These are phyloP conservation scores for Xiphophorus couchianus DNA, from an alignment of 2,113 vertebrate genomes.

Conservation along the genomic window DNA sequence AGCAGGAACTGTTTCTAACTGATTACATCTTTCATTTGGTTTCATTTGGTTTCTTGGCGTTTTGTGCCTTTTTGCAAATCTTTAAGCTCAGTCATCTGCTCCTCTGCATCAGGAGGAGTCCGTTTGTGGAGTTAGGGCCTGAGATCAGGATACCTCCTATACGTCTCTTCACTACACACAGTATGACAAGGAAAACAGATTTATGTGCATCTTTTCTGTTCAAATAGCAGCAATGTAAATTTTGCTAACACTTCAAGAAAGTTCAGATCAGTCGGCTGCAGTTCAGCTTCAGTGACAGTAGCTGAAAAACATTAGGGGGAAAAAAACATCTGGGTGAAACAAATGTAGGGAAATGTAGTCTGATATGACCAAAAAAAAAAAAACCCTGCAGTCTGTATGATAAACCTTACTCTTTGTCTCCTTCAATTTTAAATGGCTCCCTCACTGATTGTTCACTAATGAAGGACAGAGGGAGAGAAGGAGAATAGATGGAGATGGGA, in stretches of 20 bases:
- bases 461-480: slow-evolving; percentile 28
- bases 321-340: not conserved
- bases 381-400: not conserved
- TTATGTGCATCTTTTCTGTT: not conserved
- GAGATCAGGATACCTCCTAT: too few species aligned
- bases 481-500: slow-evolving; percentile 1
- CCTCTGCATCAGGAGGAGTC: too few species aligned
- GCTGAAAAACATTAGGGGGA: not conserved
- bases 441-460: slow-evolving; percentile 52
- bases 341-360: not conserved
- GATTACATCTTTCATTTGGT: too few species aligned
- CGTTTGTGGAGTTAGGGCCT: too few species aligned
- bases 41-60: too few species aligned
- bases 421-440: slow-evolving; percentile 12
- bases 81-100: too few species aligned
- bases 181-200: too few species aligned
- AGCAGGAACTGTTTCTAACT: too few species aligned
- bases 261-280: not conserved
- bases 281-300: not conserved
- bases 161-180: too few species aligned
- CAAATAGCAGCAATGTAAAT: not conserved
- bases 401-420: slow-evolving; percentile 3
- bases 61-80: too few species aligned
- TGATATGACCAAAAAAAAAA: not conserved
- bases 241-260: not conserved